phyloP scores from a whole-genome alignment of 2,113 vertebrate genomes.

The Paraplagusia blochii region DNA sequence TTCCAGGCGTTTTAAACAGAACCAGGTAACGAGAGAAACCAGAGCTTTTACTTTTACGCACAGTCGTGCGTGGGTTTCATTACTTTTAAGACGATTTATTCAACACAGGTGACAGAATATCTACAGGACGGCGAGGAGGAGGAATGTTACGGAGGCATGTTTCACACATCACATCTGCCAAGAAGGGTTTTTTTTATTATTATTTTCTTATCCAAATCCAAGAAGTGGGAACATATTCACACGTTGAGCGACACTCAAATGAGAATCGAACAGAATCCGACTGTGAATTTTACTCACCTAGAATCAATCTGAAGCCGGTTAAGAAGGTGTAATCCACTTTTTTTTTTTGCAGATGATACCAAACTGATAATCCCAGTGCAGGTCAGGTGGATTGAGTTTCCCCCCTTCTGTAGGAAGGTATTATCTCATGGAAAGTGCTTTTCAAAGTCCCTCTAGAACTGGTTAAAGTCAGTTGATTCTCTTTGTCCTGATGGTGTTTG shows the following conservation, averaged over 20 bases:
- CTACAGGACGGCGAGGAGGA: not conserved
- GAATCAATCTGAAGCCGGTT: slow-evolving; percentile 24
- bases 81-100: too few relatives aligned
- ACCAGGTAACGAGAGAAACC: slow-evolving; percentile 16
- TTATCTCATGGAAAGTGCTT: slow-evolving; percentile 28
- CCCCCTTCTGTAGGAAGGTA: not conserved
- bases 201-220: slow-evolving; percentile 14
- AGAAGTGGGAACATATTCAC: slow-evolving; percentile 1
- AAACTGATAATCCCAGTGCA: slow-evolving; percentile 65
- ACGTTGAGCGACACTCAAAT: too few relatives aligned
- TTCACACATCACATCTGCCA: slow-evolving; percentile 56
- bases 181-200: slow-evolving; percentile 4
- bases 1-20: not conserved
- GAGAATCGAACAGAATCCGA: slow-evolving; percentile 5
- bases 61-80: too few relatives aligned
- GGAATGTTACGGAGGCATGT: not conserved
- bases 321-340: slow-evolving; percentile 66
- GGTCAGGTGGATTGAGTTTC: slow-evolving; percentile 49
- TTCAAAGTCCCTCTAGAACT: too few relatives aligned
- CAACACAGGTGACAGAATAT: not conserved
- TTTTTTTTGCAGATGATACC: slow-evolving; percentile 51
- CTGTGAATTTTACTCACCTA: slow-evolving; percentile 63
- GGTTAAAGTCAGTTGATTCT: too few relatives aligned
- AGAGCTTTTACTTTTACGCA: not conserved
- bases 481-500: too few relatives aligned